Percentiles rank a stretch among this genome's conserved stretches.
phyloP scores from a whole-genome alignment of 2,797 vertebrate species.

The Macropus fuliginosus region DNA sequence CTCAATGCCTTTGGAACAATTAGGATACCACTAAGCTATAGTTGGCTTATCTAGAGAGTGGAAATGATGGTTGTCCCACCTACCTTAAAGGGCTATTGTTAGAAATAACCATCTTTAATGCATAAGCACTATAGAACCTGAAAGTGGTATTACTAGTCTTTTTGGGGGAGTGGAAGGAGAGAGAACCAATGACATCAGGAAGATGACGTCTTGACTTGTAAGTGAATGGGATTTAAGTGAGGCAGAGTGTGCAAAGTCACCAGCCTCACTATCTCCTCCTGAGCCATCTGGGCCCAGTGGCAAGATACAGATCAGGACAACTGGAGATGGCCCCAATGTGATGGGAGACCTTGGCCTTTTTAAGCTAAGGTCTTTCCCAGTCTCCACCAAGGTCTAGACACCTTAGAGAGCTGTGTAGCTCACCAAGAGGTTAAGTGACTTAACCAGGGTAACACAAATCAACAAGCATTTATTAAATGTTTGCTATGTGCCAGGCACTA shows the following conservation, averaged over 20 bases:
- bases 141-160: not conserved
- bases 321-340: not conserved
- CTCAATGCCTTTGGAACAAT: not conserved
- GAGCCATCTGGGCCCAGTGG: not conserved
- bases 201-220: not conserved
- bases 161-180: not conserved
- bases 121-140: not conserved
- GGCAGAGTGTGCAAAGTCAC: not conserved
- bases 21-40: not conserved
- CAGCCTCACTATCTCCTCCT: not conserved
- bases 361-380: not conserved
- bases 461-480: not conserved
- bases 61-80: not conserved
- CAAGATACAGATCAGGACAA: not conserved
- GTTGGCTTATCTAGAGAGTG: not conserved
- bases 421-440: not conserved
- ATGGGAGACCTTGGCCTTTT: not conserved
- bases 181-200: not conserved
- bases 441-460: not conserved
- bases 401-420: not conserved
- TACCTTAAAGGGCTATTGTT: not conserved
- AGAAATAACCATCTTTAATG: not conserved
- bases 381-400: not conserved
- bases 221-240: not conserved
- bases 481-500: not conserved